Base-by-base conservation (phyloP, 2,113 vertebrate species). In the Coryphaenoides rupestris region DNA sequence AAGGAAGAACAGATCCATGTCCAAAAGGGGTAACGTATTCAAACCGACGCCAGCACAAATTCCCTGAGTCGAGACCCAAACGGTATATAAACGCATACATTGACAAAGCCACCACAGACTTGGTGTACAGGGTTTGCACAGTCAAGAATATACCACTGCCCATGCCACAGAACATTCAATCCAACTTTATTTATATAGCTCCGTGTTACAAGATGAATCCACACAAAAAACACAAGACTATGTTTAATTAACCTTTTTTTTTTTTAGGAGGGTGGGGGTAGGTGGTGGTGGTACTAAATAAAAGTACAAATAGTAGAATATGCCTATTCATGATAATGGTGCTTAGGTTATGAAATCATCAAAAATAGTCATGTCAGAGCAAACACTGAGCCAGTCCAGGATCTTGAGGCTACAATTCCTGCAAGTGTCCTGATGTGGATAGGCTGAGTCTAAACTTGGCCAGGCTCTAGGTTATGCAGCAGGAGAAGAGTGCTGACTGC, bases 1-100 rank as follows among this genome's bases (percentile, higher is more conserved):
- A n/a, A n/a, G n/a, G n/a, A n/a, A 17, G 58, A 26, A 58, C 40
- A 65, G 53, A 75, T 74, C 71, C 68, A 68, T 49, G 72, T 65
- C 70, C 61, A 75, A 84, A 79, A 45, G 66, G 28, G 60, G 58
- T 22, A 60, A 62, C 23, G 68, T 62, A 72, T 83, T 80, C 65
- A 76, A 82, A 78, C 60, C 72, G 67, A 73, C 61, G 64, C 60
- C 50, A 46, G 57, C 60, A 61, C 40, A 64, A 68, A 49, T 46
- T 57, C 55, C 21, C 69, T 54, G 28, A 21, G 66, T 70, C 55
- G 28, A 21, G 66, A 22, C 40, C 16, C 62, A 57, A 60, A 54
- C 26, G 28, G 16, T 69, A 65, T 17, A 65, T 59, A 59, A 68
- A 70, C 61, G 64, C 49, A 64, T 21, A 6, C 24, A 26, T 26